Evolutionary conservation across 2,888 invertebrate species (phyloP).

Genomic region (Exephanes ischioxanthus): DNA sequence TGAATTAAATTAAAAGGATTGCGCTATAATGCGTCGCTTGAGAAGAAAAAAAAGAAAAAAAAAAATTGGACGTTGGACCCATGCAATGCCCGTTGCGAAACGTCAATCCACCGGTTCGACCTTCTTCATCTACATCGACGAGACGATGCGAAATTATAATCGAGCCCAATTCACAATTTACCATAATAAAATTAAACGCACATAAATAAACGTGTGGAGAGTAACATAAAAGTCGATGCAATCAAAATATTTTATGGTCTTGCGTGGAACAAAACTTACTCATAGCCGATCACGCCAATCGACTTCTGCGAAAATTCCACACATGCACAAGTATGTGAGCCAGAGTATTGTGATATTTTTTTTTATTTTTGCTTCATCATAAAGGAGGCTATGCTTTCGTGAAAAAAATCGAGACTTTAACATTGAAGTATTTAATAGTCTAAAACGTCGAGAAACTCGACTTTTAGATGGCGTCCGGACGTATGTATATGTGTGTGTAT

Average conservation of each 20-base stretch:
- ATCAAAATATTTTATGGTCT: not conserved
- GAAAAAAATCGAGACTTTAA: too few species aligned
- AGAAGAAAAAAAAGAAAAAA: conserved; percentile 23
- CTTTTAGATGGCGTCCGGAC: too few species aligned
- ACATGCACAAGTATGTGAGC: not conserved
- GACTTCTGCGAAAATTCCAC: not conserved
- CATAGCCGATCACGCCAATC: not conserved
- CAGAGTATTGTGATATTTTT: not conserved
- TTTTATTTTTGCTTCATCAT: too few species aligned
- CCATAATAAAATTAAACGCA: too few species aligned
- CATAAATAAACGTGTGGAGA: not conserved
- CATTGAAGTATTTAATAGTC: too few species aligned
- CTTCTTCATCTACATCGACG: not conserved
- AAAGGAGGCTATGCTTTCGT: too few species aligned
- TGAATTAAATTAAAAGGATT: conserved; percentile 38
- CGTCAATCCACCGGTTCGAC: not conserved
- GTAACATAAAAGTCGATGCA: not conserved
- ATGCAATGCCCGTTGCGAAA: not conserved
- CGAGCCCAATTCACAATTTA: too few species aligned
- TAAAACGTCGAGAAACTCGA: too few species aligned
- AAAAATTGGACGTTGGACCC: conserved; percentile 27
- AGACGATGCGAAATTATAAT: too few species aligned
- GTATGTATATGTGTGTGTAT: too few species aligned
- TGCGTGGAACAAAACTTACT: not conserved
- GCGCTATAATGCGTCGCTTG: conserved; percentile 34